phyloP scores from a whole-genome alignment of 1,140 invertebrate species.

The Magallana ariakensis region DNA sequence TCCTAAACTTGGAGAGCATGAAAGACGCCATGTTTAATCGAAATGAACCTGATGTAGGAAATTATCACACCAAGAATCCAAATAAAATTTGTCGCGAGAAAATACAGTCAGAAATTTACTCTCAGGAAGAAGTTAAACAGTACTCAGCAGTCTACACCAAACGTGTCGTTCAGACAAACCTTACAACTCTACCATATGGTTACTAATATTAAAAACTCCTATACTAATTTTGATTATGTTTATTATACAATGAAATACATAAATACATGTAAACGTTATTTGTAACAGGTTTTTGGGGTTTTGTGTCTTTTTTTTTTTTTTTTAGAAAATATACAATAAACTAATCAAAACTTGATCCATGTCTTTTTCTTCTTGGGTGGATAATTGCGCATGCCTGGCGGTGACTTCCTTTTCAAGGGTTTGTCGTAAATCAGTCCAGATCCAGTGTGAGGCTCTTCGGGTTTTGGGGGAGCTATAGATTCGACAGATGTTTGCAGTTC shows the following conservation, averaged over 20 bases:
- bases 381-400: too few species aligned
- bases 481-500: too few species aligned
- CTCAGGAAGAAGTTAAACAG: constrained; percentile 34
- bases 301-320: too few species aligned
- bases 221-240: too few species aligned
- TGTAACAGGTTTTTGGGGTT: too few species aligned
- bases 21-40: constrained; percentile 31
- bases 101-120: not conserved
- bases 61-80: not conserved
- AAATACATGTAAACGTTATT: too few species aligned
- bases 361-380: too few species aligned
- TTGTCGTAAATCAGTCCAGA: too few species aligned
- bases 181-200: constrained; percentile 36
- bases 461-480: too few species aligned
- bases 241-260: too few species aligned
- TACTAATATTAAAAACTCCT: not conserved
- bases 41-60: not conserved
- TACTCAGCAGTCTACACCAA: constrained; percentile 37
- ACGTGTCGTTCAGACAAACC: not conserved
- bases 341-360: not conserved
- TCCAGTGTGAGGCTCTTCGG: too few species aligned
- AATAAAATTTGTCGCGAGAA: constrained; percentile 41
- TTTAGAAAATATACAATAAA: not conserved
- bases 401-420: too few species aligned
- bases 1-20: constrained; percentile 44